Percentiles rank a stretch among this genome's conserved stretches.
These are phyloP conservation scores for Liparis tanakae DNA, from an alignment of 2,797 vertebrate species.

Conservation along the genomic window DNA sequence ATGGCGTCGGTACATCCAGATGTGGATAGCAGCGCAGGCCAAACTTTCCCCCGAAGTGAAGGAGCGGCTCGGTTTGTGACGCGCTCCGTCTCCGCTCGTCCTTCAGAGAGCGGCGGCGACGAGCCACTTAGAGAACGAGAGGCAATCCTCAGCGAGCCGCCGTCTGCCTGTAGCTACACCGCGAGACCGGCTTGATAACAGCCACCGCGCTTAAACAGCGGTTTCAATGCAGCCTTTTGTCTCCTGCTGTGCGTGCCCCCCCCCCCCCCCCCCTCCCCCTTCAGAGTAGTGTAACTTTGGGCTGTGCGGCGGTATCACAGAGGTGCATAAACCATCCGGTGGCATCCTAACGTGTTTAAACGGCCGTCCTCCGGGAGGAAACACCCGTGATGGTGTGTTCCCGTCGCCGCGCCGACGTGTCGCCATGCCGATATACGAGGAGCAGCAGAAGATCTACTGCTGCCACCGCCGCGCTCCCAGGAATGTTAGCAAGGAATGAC, in stretches of 20 bases:
- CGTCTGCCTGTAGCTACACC: conserved; percentile 31
- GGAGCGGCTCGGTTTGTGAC: conserved; percentile 29
- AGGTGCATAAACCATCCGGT: conserved; percentile 58
- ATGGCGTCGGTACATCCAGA: background rate
- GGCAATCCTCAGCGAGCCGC: conserved; percentile 17
- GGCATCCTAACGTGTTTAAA: conserved; percentile 63
- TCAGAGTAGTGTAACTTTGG: conserved; percentile 31
- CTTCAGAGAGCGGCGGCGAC: conserved; percentile 48
- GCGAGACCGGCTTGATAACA: conserved; percentile 39
- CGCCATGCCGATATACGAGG: conserved; percentile 65
- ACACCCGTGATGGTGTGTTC: conserved; percentile 56
- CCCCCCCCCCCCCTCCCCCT: background rate
- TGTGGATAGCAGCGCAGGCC: conserved; percentile 14
- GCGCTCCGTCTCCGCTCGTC: conserved; percentile 40
- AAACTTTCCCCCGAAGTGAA: conserved; percentile 36
- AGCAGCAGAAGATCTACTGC: conserved; percentile 73
- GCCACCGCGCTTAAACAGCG: conserved; percentile 39
- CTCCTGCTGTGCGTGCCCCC: conserved; percentile 38
- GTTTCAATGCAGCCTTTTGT: conserved; percentile 60
- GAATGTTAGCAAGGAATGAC: conserved; percentile 79
- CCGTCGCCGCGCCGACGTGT: conserved; percentile 64
- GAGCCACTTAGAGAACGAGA: conserved; percentile 41
- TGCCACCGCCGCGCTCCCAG: conserved; percentile 66
- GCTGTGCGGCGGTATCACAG: conserved; percentile 32
- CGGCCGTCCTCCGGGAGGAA: conserved; percentile 55